Evolutionary conservation across 2,888 invertebrate genomes (phyloP), one percentile per base, ranked within the genome.

Genomic region (Encarsia formosa): DNA sequence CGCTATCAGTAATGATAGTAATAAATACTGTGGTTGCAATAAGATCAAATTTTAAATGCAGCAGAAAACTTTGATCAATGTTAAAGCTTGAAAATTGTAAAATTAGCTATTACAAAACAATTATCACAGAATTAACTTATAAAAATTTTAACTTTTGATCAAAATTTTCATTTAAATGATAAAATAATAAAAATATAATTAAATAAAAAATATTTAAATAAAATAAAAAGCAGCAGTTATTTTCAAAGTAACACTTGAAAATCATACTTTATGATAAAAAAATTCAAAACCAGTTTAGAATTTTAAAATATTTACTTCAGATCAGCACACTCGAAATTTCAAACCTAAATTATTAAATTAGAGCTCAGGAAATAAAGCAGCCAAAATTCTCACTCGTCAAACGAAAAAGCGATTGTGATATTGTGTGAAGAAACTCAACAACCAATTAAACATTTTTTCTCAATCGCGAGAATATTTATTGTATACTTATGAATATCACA

Each of bases 401-500:
- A 41, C 50, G 32, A 44, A 31, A 26, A 50, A 56, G 52, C 44
- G n/a, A 35, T 45, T 11, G 19, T 38, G 18, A 34, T n/a, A n/a
- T 23, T 46, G 11, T 39, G 23, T 13, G 38, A 49, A 49, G 45
- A 52, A 49, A 45, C 32, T 48, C 15, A 37, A 42, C 45, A 49
- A 38, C 20, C 16, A 35, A 22, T 23, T 11, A 15, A 23, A 4
- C 8, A 13, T 38, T 44, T 40, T 44, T 31, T 32, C 32, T 48
- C 37, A 32, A 43, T 45, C 42, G 31, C 32, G 51, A 11, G 19
- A 43, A 45, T 38, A 51, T 52, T 49, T 51, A 48, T 56, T 56
- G 11, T 38, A 20, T 5, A 23, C 5, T 32, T 41, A 32, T 52
- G 44, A 29, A 48, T 54, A 44, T 52, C 46, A 54, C 49, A n/a